These are phyloP conservation scores for Cataglyphis rosenhaueri DNA, from an alignment of 2,888 invertebrate species.

Conservation along the genomic window DNA sequence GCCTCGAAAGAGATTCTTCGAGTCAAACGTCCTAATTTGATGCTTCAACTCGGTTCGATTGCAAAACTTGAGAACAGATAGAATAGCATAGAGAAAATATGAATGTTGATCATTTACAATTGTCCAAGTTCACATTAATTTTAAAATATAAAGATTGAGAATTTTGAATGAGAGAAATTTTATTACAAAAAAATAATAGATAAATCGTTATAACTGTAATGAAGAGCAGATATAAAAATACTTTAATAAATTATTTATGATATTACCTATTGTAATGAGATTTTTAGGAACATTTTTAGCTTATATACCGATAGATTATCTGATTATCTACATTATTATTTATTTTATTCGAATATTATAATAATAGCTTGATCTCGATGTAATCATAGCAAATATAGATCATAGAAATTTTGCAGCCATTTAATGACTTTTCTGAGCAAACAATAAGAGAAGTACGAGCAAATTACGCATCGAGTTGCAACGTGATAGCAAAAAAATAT, in stretches of 20 bases:
- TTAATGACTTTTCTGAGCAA: neutral
- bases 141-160: neutral
- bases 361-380: slow-evolving; percentile 22
- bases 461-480: slow-evolving; percentile 51
- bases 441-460: slow-evolving; percentile 19
- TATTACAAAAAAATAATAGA: neutral
- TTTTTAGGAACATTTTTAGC: slow-evolving; percentile 4
- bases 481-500: slow-evolving; percentile 31
- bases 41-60: slow-evolving; percentile 14
- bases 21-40: neutral
- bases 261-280: neutral
- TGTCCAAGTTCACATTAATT: neutral
- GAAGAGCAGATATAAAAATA: neutral
- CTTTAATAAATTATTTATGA: neutral
- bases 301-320: slow-evolving; percentile 6
- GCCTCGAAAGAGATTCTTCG: slow-evolving; percentile 8
- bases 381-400: slow-evolving; percentile 14
- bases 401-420: slow-evolving; percentile 30
- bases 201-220: neutral
- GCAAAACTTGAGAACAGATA: neutral
- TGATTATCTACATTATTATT: neutral
- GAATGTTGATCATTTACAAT: neutral
- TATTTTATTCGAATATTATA: slow-evolving; percentile 8
- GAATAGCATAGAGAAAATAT: neutral
- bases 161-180: neutral